Conservation (phyloP, 2,888 invertebrate genomes). For the Melieria omissa region DNA sequence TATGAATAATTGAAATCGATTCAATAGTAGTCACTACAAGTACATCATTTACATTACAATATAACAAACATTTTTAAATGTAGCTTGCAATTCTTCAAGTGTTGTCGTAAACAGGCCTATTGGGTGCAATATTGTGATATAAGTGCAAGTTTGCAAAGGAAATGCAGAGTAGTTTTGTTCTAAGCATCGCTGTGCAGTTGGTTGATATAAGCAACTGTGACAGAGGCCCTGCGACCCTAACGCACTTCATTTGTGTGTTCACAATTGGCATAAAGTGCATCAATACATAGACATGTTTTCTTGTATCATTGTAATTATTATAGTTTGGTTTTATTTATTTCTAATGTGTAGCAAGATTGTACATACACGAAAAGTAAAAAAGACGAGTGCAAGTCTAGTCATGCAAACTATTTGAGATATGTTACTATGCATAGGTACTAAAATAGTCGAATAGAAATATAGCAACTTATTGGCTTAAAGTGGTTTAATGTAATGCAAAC, state of each 20-base stretch:
- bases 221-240: too few species aligned
- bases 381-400: conserved; percentile 27
- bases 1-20: too few species aligned
- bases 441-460: too few species aligned
- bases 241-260: not conserved
- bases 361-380: conserved; percentile 3
- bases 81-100: too few species aligned
- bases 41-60: too few species aligned
- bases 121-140: conserved; percentile 67
- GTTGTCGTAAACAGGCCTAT: conserved; percentile 55
- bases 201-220: too few species aligned
- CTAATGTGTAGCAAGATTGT: not conserved
- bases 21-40: too few species aligned
- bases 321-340: conserved; percentile 24
- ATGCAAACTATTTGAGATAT: conserved; percentile 8
- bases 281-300: not conserved
- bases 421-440: too few species aligned
- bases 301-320: conserved; percentile 28
- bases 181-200: too few species aligned
- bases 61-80: too few species aligned
- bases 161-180: not conserved
- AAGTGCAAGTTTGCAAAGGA: conserved; percentile 44
- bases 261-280: not conserved
- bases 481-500: too few species aligned
- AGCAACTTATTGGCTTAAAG: too few species aligned